A percentile compares a stretch with the other conserved stretches of the same genome.
Evolutionary conservation across 2,888 invertebrate species (phyloP).

Genomic region (Caenorhabditis doughertyi): DNA sequence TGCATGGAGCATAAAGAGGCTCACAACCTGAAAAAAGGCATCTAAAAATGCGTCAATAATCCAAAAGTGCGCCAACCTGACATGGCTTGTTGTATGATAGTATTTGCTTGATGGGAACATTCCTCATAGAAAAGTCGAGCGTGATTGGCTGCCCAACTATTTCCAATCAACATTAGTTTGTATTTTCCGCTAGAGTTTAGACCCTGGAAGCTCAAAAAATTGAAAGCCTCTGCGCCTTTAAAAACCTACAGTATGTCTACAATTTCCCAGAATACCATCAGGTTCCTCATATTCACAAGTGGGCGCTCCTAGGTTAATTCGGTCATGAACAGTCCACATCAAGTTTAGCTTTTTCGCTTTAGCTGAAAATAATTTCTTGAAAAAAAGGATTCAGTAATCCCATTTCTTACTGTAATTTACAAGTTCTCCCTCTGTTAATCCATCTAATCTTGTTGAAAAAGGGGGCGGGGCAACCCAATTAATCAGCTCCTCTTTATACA

Average conservation of each 20-base stretch:
- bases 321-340: neutral
- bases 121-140: conserved; percentile 10
- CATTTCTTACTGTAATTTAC: neutral
- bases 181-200: neutral
- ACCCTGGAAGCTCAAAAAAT: neutral
- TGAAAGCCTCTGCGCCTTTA: too few relatives aligned
- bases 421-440: neutral
- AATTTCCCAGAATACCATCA: neutral
- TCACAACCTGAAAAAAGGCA: neutral
- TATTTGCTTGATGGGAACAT: conserved; percentile 1
- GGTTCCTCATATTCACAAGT: neutral
- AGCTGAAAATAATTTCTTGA: neutral
- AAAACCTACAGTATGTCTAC: conserved; percentile 5
- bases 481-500: neutral
- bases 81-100: neutral
- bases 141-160: conserved; percentile 37
- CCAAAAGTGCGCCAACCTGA: too few relatives aligned
- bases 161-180: neutral
- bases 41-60: neutral
- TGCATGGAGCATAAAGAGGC: too few relatives aligned
- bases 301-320: neutral
- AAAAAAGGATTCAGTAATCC: neutral
- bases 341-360: neutral
- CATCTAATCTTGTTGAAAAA: neutral
- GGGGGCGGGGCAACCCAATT: neutral